Evolutionary conservation across 2,113 vertebrate genomes (phyloP).

Genomic region (Pipra filicauda): DNA sequence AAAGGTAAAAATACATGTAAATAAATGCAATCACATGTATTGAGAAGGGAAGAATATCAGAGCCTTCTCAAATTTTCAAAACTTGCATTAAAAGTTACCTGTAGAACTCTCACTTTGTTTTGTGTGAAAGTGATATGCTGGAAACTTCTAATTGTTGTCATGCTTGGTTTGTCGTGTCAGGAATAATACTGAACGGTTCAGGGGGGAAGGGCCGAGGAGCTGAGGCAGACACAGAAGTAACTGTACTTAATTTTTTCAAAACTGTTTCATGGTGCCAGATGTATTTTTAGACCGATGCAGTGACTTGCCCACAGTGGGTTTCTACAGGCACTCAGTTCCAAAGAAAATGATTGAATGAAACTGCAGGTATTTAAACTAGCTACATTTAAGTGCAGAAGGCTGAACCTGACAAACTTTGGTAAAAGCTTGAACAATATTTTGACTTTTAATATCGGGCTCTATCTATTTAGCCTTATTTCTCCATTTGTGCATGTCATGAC

Average conservation of each 20-base stretch:
- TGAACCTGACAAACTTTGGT: background rate
- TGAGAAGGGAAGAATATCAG: background rate
- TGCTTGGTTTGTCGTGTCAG: background rate
- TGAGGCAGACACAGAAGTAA: background rate
- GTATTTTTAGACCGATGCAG: background rate
- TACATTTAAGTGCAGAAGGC: background rate
- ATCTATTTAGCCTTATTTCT: background rate
- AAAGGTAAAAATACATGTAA: background rate
- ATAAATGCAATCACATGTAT: background rate
- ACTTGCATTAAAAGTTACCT: conserved; percentile 50
- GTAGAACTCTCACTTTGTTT: conserved; percentile 25
- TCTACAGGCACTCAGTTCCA: background rate
- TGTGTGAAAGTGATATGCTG: background rate
- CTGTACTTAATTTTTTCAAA: background rate
- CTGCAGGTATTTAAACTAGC: background rate
- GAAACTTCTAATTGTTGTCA: background rate
- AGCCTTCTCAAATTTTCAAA: conserved; percentile 15
- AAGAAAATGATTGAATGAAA: background rate
- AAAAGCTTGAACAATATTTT: background rate
- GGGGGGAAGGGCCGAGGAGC: background rate
- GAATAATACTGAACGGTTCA: background rate
- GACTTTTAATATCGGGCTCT: background rate
- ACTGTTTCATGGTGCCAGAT: background rate
- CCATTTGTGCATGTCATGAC: background rate
- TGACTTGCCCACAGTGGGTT: background rate